phyloP scores from a whole-genome alignment of 2,797 vertebrate genomes.

The Sebastes ruberrimus region DNA sequence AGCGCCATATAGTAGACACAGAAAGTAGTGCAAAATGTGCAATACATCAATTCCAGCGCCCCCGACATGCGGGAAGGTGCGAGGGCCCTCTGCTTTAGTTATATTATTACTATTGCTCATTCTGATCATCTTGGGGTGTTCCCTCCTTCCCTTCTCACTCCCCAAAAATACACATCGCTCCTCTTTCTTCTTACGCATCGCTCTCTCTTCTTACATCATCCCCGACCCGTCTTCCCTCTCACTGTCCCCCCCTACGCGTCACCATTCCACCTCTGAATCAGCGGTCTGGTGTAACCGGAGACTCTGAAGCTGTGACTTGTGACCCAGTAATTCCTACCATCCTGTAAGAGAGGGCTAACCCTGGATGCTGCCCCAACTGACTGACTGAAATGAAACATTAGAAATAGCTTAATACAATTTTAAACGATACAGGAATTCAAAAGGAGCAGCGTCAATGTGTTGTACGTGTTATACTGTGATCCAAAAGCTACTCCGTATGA shows the following conservation, averaged over 20 bases:
- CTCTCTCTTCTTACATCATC: constrained; percentile 15
- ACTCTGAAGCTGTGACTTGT: constrained; percentile 22
- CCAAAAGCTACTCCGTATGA: not conserved
- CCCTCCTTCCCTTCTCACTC: not conserved
- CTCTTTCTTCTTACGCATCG: not conserved
- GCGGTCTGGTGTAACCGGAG: constrained; percentile 39
- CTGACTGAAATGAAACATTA: not conserved
- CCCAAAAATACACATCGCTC: not conserved
- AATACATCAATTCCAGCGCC: no score
- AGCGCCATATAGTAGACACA: no score
- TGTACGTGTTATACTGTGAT: not conserved
- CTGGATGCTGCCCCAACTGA: not conserved
- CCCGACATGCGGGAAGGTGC: no score
- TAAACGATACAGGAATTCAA: not conserved
- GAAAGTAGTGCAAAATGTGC: no score
- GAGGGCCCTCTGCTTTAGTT: no score
- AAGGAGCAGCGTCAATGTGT: not conserved
- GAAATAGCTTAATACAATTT: not conserved
- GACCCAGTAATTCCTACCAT: constrained; percentile 26
- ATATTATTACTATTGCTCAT: not conserved
- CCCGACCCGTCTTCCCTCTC: not conserved
- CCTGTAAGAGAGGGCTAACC: constrained; percentile 20
- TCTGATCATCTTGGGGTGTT: not conserved
- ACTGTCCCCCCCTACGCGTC: constrained; percentile 5
- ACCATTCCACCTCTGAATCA: constrained; percentile 40